Percentiles rank a stretch among this genome's conserved stretches.
These are phyloP conservation scores for Ormyrus rosae DNA, from an alignment of 2,888 invertebrate species.

Conservation along the genomic window DNA sequence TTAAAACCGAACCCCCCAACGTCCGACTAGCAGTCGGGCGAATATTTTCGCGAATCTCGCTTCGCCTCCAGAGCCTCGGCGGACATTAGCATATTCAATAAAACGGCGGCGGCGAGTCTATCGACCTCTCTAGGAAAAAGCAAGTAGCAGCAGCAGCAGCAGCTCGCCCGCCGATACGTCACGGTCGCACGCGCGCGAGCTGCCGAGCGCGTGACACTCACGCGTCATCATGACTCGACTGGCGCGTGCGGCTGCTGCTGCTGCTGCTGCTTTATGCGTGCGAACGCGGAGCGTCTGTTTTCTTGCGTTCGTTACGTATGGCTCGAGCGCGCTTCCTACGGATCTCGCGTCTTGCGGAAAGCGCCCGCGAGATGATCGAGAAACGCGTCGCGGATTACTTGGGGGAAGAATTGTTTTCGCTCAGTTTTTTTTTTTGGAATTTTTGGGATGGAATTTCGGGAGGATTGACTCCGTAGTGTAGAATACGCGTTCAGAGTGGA, in stretches of 20 bases:
- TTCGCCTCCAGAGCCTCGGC: neutral
- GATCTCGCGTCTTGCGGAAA: conserved; percentile 2
- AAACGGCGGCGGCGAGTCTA: neutral
- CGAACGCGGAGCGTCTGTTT: neutral
- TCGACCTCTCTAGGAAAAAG: conserved; percentile 2
- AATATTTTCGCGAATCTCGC: too few relatives aligned
- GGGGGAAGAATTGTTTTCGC: too few relatives aligned
- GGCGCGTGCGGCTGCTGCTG: too few relatives aligned
- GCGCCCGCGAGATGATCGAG: neutral
- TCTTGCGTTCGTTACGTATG: conserved; percentile 17
- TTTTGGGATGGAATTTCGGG: too few relatives aligned
- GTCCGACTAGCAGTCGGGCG: too few relatives aligned
- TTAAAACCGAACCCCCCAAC: too few relatives aligned
- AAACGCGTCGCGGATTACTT: too few relatives aligned
- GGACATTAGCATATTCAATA: conserved; percentile 16
- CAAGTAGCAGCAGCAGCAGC: too few relatives aligned
- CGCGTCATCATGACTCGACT: conserved; percentile 42
- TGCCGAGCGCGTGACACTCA: conserved; percentile 29
- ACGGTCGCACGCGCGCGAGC: neutral
- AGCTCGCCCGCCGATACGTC: neutral
- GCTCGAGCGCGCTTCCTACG: neutral
- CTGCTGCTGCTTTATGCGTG: neutral
- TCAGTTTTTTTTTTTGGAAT: too few relatives aligned
- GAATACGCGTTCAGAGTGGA: too few relatives aligned
- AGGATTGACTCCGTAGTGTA: too few relatives aligned